Conservation (phyloP, 2,113 vertebrate species). For the Proterorhinus semilunaris region DNA sequence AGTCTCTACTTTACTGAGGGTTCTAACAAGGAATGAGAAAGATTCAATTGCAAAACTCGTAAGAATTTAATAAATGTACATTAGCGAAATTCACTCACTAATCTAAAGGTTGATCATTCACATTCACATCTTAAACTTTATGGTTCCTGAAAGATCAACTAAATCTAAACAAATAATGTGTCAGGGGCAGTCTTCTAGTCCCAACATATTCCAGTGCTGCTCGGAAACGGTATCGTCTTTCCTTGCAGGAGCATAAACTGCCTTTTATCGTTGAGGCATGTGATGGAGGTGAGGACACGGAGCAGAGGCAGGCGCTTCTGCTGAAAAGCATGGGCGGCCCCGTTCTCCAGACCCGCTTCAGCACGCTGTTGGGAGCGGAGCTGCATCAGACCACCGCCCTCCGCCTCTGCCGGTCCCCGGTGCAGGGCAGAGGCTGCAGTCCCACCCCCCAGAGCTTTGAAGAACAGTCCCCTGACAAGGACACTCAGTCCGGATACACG, state of each 20-base stretch:
- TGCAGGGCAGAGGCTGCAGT: conserved; percentile 73
- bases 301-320: conserved; percentile 71
- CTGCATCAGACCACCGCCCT: conserved; percentile 79
- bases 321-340: conserved; percentile 79
- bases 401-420: conserved; percentile 78
- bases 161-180: too few relatives aligned
- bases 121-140: background rate
- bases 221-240: background rate
- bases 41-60: too few relatives aligned
- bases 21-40: too few relatives aligned
- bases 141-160: background rate
- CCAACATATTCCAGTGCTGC: too few relatives aligned
- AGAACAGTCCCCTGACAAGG: conserved; percentile 29
- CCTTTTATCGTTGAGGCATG: conserved; percentile 80
- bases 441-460: conserved; percentile 73
- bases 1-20: background rate
- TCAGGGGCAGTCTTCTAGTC: too few relatives aligned
- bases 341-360: conserved; percentile 73
- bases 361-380: conserved; percentile 84
- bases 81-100: too few relatives aligned
- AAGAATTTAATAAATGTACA: too few relatives aligned
- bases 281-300: conserved; percentile 68
- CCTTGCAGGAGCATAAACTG: conserved; percentile 80
- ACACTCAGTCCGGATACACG: conserved; percentile 51
- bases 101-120: too few relatives aligned